Evolutionary conservation across 1,140 invertebrate genomes (phyloP).

Genomic region (Zaprionus ornatus): DNA sequence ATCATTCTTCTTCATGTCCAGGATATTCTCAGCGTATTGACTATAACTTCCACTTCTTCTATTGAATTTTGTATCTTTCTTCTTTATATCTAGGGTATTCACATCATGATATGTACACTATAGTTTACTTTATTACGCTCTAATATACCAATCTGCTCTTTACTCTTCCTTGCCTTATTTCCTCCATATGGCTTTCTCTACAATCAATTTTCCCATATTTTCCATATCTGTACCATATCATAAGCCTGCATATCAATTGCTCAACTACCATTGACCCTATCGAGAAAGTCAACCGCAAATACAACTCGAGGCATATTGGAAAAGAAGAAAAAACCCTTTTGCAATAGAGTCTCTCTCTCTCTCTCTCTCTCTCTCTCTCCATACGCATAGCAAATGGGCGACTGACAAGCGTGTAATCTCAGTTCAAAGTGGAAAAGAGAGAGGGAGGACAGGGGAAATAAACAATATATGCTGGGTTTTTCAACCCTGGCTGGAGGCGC

Average conservation of each 20-base stretch:
- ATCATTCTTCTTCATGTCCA: too few relatives aligned
- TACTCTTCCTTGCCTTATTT: background rate
- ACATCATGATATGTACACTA: too few relatives aligned
- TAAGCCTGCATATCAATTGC: background rate
- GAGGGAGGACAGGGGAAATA: conserved; percentile 23
- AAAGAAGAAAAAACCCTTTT: conserved; percentile 13
- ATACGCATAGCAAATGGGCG: conserved; percentile 43
- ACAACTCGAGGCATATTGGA: background rate
- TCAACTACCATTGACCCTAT: background rate
- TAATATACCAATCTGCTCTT: too few relatives aligned
- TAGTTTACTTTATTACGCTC: too few relatives aligned
- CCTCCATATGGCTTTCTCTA: background rate
- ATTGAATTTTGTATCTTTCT: too few relatives aligned
- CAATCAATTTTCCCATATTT: background rate
- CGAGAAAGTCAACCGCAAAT: background rate
- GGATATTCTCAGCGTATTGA: too few relatives aligned
- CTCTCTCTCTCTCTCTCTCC: background rate
- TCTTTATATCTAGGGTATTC: too few relatives aligned
- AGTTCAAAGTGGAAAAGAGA: conserved; percentile 56
- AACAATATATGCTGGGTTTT: background rate
- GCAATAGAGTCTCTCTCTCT: conserved; percentile 14
- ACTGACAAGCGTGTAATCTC: conserved; percentile 77
- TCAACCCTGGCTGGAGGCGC: conserved; percentile 19
- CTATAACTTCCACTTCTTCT: too few relatives aligned
- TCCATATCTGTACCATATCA: background rate